Evolutionary conservation across 2,113 vertebrate genomes (phyloP), one percentile per base, ranked within the genome.

Genomic region (Donacobius atricapilla): DNA sequence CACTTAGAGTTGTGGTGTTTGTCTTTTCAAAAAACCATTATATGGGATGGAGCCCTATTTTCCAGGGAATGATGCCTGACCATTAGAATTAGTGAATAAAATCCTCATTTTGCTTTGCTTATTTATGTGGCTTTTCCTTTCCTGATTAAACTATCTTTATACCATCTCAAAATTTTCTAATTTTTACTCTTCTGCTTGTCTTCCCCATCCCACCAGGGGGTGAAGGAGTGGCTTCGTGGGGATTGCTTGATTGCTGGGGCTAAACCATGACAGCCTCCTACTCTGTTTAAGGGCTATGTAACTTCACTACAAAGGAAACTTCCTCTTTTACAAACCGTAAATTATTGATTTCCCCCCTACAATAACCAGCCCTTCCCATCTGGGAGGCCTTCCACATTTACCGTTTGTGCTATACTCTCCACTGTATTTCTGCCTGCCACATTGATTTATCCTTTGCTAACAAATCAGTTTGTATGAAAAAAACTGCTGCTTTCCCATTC

Each of bases 361-460:
- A 77, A 63, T 44, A 80, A 42, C 37, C 44, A 23, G 33, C 25
- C 28, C 13, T 71, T 94, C 68, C 78, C 65, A 89, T 37, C 19
- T 63, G 58, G 75, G 83, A 91, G 94, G 77, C 63, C 10, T 37
- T 85, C 93, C 58, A 45, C 58, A 77, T 96, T 96, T 96, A 91
- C 95, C 65, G 45, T 61, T 91, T 93, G 27, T 96, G 50, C 83
- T 93, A 96, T 95, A 87, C 96, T 97, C 78, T 96, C 66, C 42
- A 14, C 94, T 95, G 88, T 92, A 51, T 95, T 96, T 96, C 88
- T 97, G 57, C 89, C 85, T 97, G 94, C 79, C 85, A 15, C 15
- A 51, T 53, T 97, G 95, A 97, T 89, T 96, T 96, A 98, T 95
- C 56, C 48, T 87, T 86, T 76, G 61, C 84, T 97, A 95, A 95